Evolutionary conservation across 2,888 invertebrate genomes (phyloP).

Genomic region (Gisinianus flammeolus): DNA sequence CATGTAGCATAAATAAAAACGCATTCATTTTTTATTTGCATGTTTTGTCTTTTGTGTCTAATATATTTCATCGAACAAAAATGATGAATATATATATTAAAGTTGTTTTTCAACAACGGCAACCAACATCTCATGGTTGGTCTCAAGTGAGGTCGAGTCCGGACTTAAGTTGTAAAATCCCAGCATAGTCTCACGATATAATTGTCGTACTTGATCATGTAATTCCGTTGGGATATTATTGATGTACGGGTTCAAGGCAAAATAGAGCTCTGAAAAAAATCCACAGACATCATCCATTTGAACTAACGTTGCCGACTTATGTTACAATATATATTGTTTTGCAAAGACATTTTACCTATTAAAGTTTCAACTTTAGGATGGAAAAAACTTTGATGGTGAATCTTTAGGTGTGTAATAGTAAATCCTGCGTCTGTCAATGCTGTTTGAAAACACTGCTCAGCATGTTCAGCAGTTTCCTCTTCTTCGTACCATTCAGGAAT

Average conservation of each 20-base stretch:
- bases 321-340: background rate
- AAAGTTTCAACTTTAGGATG: slow-evolving; percentile 39
- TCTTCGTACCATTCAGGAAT: slow-evolving; percentile 47
- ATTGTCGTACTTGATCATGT: slow-evolving; percentile 32
- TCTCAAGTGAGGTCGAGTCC: slow-evolving; percentile 34
- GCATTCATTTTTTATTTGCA: too few species aligned
- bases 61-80: too few species aligned
- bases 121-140: slow-evolving; percentile 42
- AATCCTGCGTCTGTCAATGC: slow-evolving; percentile 40
- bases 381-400: slow-evolving; percentile 29
- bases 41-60: too few species aligned
- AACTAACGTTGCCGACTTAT: background rate
- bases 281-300: background rate
- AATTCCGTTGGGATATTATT: slow-evolving; percentile 43
- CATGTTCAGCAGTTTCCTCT: slow-evolving; percentile 35
- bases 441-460: slow-evolving; percentile 27
- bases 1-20: too few species aligned
- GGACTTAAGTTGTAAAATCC: slow-evolving; percentile 28
- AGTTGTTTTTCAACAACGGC: slow-evolving; percentile 39
- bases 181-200: slow-evolving; percentile 25
- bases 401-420: slow-evolving; percentile 37
- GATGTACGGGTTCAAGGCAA: slow-evolving; percentile 47
- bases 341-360: slow-evolving; percentile 34
- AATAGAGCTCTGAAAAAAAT: slow-evolving; percentile 41
- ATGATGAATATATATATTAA: background rate